A percentile compares a stretch with the other conserved stretches of the same genome.
phyloP scores from a whole-genome alignment of 2,797 vertebrate genomes.

The Arctocebus calabarensis region DNA sequence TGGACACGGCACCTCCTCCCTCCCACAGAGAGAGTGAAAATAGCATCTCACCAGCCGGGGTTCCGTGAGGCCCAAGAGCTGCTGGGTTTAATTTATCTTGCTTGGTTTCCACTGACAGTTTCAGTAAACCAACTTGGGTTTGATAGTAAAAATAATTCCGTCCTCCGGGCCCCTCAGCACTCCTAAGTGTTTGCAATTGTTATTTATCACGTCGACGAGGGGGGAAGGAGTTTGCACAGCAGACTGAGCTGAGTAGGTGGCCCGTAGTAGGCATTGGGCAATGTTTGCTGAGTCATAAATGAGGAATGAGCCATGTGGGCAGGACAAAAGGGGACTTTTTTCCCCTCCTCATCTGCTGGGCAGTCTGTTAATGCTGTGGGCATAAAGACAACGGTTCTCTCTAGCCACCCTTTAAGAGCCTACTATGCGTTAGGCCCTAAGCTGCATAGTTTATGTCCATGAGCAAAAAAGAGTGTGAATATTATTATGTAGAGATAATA shows the following conservation, averaged over 20 bases:
- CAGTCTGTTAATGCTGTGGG: too few relatives aligned
- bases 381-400: fast-evolving
- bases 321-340: fast-evolving
- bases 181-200: slow-evolving; percentile 31
- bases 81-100: slow-evolving; percentile 74
- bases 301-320: background rate
- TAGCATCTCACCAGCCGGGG: slow-evolving; percentile 54
- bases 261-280: background rate
- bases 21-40: slow-evolving; percentile 55
- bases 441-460: background rate
- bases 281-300: background rate
- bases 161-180: slow-evolving; percentile 64
- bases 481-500: background rate
- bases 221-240: background rate
- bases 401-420: background rate
- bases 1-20: slow-evolving; percentile 4
- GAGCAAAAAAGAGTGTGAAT: background rate
- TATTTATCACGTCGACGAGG: background rate
- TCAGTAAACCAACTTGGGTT: slow-evolving; percentile 77
- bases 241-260: background rate
- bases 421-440: background rate
- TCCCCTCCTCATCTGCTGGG: background rate
- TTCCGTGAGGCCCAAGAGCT: slow-evolving; percentile 16
- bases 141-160: slow-evolving; percentile 77
- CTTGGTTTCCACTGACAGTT: slow-evolving; percentile 75